Percentiles rank a stretch among this genome's conserved stretches.
phyloP scores from a whole-genome alignment of 2,113 vertebrate species.

The Stercorarius parasiticus region DNA sequence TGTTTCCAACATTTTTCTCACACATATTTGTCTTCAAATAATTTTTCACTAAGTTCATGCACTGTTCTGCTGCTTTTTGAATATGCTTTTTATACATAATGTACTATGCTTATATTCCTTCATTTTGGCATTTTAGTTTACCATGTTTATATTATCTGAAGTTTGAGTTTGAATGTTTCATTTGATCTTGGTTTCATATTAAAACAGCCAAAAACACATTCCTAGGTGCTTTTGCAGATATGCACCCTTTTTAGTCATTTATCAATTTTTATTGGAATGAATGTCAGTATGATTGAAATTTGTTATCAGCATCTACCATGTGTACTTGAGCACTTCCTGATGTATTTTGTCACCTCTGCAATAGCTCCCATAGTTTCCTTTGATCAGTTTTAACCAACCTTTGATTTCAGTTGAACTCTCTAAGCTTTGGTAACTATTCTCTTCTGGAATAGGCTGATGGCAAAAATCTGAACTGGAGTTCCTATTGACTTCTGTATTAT shows the following conservation, averaged over 20 bases:
- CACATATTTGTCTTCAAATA: background rate
- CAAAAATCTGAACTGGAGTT: background rate
- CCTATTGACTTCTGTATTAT: background rate
- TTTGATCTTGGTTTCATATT: background rate
- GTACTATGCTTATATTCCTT: background rate
- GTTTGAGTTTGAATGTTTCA: background rate
- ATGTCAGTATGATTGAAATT: constrained; percentile 32
- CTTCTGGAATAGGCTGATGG: background rate
- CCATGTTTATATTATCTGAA: background rate
- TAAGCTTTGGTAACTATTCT: background rate
- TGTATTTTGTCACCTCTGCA: background rate
- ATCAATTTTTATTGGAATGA: constrained; percentile 27
- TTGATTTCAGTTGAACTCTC: background rate
- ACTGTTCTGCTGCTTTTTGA: background rate
- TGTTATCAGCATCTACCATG: background rate
- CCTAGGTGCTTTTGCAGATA: background rate
- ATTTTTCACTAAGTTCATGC: background rate
- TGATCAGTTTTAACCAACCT: background rate
- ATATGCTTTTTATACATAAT: background rate
- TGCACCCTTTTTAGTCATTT: background rate
- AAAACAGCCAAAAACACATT: background rate
- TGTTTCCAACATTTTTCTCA: background rate
- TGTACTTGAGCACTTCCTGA: constrained; percentile 12
- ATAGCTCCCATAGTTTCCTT: background rate
- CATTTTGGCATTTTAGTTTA: background rate